Evolutionary conservation across 2,888 invertebrate genomes (phyloP).

Genomic region (Cosmorhoe ocellata): DNA sequence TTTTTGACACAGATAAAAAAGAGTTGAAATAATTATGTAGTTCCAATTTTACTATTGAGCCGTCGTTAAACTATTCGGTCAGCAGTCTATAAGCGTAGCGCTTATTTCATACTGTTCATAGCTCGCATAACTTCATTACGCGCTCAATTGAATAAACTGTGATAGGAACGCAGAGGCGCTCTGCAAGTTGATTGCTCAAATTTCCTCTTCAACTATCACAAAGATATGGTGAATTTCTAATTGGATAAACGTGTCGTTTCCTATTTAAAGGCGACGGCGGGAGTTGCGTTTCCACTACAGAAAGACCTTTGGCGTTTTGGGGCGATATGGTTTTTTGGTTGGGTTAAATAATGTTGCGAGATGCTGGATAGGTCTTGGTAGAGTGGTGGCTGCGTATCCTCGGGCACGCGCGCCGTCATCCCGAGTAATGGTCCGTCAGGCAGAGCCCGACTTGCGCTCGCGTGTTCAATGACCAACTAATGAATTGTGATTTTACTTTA

Average conservation of each 20-base stretch:
- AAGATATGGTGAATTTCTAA: conserved; percentile 83
- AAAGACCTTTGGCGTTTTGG: conserved; percentile 55
- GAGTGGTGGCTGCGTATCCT: conserved; percentile 48
- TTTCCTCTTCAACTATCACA: conserved; percentile 82
- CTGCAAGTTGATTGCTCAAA: conserved; percentile 82
- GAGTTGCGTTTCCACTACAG: conserved; percentile 66
- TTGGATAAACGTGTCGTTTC: conserved; percentile 83
- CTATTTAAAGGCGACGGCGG: conserved; percentile 80
- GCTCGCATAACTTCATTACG: conserved; percentile 80
- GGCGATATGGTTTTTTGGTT: conserved; percentile 41
- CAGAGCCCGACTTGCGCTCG: conserved; percentile 55
- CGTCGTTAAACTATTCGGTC: conserved; percentile 42
- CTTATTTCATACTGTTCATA: conserved; percentile 65
- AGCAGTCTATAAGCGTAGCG: conserved; percentile 47
- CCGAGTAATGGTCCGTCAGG: conserved; percentile 72
- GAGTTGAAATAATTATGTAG: conserved; percentile 18
- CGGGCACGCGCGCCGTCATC: conserved; percentile 79
- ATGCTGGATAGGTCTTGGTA: conserved; percentile 40
- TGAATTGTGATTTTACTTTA: conserved; percentile 71
- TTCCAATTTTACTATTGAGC: conserved; percentile 32
- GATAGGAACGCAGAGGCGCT: conserved; percentile 79
- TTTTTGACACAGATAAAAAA: conserved; percentile 3
- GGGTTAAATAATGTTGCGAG: conserved; percentile 34
- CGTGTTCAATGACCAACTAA: conserved; percentile 71
- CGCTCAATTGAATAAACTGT: conserved; percentile 82